A percentile compares a stretch with the other conserved stretches of the same genome.
These are phyloP conservation scores for Dinothrombium tinctorium DNA, from an alignment of 1,140 invertebrate species.

Conservation along the genomic window DNA sequence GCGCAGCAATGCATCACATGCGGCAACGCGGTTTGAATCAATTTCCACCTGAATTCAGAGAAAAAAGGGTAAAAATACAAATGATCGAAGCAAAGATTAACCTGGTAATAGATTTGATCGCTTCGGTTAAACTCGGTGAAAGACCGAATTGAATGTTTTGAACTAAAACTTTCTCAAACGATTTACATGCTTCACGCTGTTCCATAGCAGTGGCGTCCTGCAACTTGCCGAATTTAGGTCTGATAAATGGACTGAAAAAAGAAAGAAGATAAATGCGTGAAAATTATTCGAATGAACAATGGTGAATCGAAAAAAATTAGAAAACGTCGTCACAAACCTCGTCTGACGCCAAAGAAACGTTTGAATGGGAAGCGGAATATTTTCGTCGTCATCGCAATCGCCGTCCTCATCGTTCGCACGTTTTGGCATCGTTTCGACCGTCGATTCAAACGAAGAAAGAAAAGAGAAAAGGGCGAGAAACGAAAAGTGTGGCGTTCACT, in stretches of 20 bases:
- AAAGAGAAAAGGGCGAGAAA: too few species aligned
- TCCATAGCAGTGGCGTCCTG: constrained; percentile 78
- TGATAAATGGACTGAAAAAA: constrained; percentile 28
- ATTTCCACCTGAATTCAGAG: constrained; percentile 40
- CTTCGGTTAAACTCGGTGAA: constrained; percentile 69
- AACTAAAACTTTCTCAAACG: constrained; percentile 90
- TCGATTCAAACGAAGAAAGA: too few species aligned
- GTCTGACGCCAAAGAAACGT: constrained; percentile 93
- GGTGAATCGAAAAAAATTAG: too few species aligned
- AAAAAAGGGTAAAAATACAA: neutral
- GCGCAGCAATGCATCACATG: constrained; percentile 80
- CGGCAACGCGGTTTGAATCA: constrained; percentile 68
- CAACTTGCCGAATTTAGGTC: constrained; percentile 76
- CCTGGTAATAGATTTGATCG: constrained; percentile 47
- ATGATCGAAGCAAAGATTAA: constrained; percentile 3
- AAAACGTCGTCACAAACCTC: constrained; percentile 30
- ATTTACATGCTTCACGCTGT: constrained; percentile 46
- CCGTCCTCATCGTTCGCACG: neutral
- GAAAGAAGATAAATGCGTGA: constrained; percentile 2
- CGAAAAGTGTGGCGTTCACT: too few species aligned
- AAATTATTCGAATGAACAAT: neutral
- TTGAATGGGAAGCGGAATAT: constrained; percentile 85
- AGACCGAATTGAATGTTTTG: constrained; percentile 92
- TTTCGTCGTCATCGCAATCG: constrained; percentile 12
- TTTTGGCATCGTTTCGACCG: constrained; percentile 8